Evolutionary conservation across 1,140 invertebrate genomes (phyloP).

Genomic region (Augochlora pura): DNA sequence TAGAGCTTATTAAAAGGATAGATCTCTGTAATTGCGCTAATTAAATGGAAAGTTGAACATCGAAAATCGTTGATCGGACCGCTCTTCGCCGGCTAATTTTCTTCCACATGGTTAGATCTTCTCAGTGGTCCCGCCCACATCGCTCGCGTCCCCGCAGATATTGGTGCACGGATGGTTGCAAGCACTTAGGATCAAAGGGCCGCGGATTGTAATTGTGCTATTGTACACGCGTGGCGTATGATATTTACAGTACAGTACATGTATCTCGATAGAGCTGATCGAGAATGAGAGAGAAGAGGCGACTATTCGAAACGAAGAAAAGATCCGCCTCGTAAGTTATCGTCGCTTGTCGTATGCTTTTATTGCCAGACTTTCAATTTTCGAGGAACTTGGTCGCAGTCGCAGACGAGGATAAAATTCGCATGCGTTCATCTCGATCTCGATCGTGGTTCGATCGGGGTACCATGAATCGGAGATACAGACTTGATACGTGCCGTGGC

Average conservation of each 20-base stretch:
- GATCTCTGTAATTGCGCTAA: too few relatives aligned
- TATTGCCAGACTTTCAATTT: background rate
- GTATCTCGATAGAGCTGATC: too few relatives aligned
- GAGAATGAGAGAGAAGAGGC: too few relatives aligned
- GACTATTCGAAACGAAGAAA: background rate
- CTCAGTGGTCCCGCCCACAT: slow-evolving; percentile 1
- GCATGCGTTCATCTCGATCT: background rate
- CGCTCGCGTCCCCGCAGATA: background rate
- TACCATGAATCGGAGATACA: slow-evolving; percentile 10
- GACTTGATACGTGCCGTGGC: slow-evolving; percentile 1
- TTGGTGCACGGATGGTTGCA: background rate
- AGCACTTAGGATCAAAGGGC: background rate
- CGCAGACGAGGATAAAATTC: too few relatives aligned
- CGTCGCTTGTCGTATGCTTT: too few relatives aligned
- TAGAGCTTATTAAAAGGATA: too few relatives aligned
- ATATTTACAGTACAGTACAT: too few relatives aligned
- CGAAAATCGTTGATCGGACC: background rate
- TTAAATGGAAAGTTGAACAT: background rate
- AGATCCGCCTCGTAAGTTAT: background rate
- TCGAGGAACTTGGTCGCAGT: background rate
- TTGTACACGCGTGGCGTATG: too few relatives aligned
- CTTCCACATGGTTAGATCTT: too few relatives aligned
- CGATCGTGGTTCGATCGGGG: slow-evolving; percentile 14
- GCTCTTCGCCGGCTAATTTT: background rate
- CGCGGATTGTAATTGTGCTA: background rate